phyloP scores from a whole-genome alignment of 1,140 invertebrate genomes.

The Drosophila parabipectinata region DNA sequence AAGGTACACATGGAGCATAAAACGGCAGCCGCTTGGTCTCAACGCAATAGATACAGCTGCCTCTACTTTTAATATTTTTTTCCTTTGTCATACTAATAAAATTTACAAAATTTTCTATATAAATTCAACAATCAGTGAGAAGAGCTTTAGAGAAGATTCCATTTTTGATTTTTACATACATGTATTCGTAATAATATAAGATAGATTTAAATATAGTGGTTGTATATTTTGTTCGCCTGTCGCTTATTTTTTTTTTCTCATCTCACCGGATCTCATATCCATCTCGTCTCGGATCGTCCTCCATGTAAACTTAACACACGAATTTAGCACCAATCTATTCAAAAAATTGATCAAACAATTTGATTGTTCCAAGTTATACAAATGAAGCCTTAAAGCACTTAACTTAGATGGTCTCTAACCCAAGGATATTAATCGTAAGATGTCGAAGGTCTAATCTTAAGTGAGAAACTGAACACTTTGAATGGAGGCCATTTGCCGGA shows the following conservation, averaged over 20 bases:
- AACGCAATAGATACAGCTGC: constrained; percentile 25
- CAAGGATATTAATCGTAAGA: constrained; percentile 35
- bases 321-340: constrained; percentile 83
- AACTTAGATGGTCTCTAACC: constrained; percentile 48
- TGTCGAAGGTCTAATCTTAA: constrained; percentile 25
- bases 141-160: constrained; percentile 59
- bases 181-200: constrained; percentile 40
- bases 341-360: constrained; percentile 81
- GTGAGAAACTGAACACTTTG: constrained; percentile 48
- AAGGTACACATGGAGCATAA: constrained; percentile 81
- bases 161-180: constrained; percentile 52
- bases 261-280: not conserved
- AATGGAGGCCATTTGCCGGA: constrained; percentile 14
- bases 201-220: constrained; percentile 37
- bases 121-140: constrained; percentile 80
- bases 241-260: not conserved
- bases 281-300: constrained; percentile 16
- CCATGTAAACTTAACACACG: constrained; percentile 72
- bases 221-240: constrained; percentile 40
- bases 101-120: constrained; percentile 76
- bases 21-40: constrained; percentile 36
- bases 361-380: constrained; percentile 82
- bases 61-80: constrained; percentile 50
- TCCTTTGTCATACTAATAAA: constrained; percentile 68
- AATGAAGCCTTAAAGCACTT: constrained; percentile 72